A percentile compares a stretch with the other conserved stretches of the same genome.
phyloP scores from a whole-genome alignment of 2,888 invertebrate species.

The Agapostemon virescens region DNA sequence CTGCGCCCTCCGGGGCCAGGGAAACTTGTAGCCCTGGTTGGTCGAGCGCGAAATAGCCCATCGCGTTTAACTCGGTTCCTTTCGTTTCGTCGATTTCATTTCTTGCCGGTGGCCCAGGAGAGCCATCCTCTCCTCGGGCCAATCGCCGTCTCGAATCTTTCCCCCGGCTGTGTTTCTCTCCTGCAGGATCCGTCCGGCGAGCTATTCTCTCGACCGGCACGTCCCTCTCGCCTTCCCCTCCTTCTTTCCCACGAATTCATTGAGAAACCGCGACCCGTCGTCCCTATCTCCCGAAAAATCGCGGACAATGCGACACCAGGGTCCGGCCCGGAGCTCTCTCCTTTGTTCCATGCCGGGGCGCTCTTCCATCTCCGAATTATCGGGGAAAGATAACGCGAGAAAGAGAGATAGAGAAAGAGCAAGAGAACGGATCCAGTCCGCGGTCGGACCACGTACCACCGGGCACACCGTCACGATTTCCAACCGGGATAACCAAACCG shows the following conservation, averaged over 20 bases:
- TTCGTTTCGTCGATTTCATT: constrained; percentile 59
- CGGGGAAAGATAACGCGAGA: constrained; percentile 54
- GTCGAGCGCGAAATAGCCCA: constrained; percentile 50
- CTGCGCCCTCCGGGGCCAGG: constrained; percentile 13
- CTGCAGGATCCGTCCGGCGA: neutral
- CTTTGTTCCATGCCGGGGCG: constrained; percentile 44
- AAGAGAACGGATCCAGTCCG: neutral
- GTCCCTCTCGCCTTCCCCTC: constrained; percentile 4
- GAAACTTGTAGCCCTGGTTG: constrained; percentile 30
- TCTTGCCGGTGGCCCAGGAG: constrained; percentile 45
- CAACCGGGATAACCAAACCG: neutral
- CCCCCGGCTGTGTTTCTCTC: neutral
- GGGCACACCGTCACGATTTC: neutral
- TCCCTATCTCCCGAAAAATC: constrained; percentile 64
- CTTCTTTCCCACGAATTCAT: constrained; percentile 57
- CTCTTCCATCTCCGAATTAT: constrained; percentile 59
- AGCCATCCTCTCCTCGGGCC: constrained; percentile 45
- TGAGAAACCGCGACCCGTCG: constrained; percentile 51
- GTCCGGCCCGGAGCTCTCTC: constrained; percentile 31
- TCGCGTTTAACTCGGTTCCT: constrained; percentile 57
- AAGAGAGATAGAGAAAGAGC: neutral
- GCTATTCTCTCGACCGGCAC: neutral
- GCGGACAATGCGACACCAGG: constrained; percentile 61
- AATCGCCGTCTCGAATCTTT: constrained; percentile 59
- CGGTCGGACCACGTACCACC: constrained; percentile 2